These are phyloP conservation scores for Sanderia malayensis DNA, from an alignment of 30 jellyfish, hydroid and myxozoan species.

Conservation along the genomic window DNA sequence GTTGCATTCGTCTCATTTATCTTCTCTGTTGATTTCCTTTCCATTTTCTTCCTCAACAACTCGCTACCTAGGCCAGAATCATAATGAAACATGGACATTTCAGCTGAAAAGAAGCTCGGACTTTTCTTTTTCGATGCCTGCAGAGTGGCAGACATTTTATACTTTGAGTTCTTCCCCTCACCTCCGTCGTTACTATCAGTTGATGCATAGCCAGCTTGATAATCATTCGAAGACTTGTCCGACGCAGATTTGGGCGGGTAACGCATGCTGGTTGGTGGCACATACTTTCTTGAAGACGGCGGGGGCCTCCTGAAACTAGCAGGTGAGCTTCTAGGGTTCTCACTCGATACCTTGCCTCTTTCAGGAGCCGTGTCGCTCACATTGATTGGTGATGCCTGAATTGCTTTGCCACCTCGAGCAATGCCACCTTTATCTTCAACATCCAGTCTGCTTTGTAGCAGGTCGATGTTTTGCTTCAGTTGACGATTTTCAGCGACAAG, in stretches of 20 bases:
- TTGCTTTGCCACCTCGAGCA: conserved; percentile 2
- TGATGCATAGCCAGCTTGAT: conserved; percentile 8
- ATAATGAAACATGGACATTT: conserved; percentile 55
- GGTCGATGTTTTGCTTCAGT: conserved; percentile 30
- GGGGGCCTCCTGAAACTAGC: conserved; percentile 9
- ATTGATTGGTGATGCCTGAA: neutral
- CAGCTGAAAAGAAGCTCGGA: conserved; percentile 59
- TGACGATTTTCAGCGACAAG: conserved; percentile 43
- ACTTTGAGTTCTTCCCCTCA: conserved; percentile 2
- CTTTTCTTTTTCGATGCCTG: conserved; percentile 15
- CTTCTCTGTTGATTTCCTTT: conserved; percentile 26
- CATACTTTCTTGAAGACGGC: conserved; percentile 30
- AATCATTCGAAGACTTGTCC: neutral
- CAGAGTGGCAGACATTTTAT: neutral
- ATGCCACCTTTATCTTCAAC: no score
- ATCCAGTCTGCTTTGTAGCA: conserved; percentile 14
- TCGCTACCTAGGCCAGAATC: conserved; percentile 35
- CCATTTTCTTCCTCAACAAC: conserved; percentile 35
- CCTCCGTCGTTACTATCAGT: conserved; percentile 40
- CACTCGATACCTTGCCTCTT: neutral
- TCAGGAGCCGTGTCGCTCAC: neutral
- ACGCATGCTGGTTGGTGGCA: conserved; percentile 74
- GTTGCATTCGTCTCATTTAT: conserved; percentile 49
- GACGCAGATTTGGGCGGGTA: conserved; percentile 38
- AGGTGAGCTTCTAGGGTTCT: neutral